Conservation (phyloP, 1,140 invertebrate species). For the Drosophila suzukii region DNA sequence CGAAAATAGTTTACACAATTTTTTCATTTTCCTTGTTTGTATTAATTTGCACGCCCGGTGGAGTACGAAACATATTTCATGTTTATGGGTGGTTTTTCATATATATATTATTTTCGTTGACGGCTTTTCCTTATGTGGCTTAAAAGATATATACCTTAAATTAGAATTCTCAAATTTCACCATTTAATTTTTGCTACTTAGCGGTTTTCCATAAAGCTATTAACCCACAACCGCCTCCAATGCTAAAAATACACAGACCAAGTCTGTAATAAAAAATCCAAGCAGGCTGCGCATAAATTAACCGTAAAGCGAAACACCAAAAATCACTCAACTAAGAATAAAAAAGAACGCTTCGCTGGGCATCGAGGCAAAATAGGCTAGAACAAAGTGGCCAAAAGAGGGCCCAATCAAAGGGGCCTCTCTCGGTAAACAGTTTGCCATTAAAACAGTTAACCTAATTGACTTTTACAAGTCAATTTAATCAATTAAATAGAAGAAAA, state of each 20-base stretch:
- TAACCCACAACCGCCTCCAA: constrained; percentile 5
- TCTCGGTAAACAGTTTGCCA: not conserved
- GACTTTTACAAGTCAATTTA: constrained; percentile 30
- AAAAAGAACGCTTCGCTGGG: constrained; percentile 45
- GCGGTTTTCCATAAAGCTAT: constrained; percentile 35
- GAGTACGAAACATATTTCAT: not conserved
- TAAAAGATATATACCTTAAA: not conserved
- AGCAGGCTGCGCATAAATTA: constrained; percentile 43
- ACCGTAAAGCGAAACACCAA: constrained; percentile 56
- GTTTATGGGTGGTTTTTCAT: not conserved
- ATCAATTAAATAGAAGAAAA: constrained; percentile 17
- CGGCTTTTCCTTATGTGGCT: too few species aligned
- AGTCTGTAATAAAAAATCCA: constrained; percentile 10
- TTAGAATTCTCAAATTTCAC: not conserved
- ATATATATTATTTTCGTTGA: not conserved
- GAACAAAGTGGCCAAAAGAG: constrained; percentile 25
- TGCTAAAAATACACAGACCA: constrained; percentile 28
- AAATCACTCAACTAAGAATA: constrained; percentile 60
- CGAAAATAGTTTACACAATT: constrained; percentile 2
- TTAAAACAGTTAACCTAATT: constrained; percentile 29
- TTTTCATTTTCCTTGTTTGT: not conserved
- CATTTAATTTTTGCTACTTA: constrained; percentile 24
- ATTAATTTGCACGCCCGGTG: not conserved
- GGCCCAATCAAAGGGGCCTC: constrained; percentile 4
- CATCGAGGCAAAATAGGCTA: constrained; percentile 22